A percentile compares a stretch with the other conserved stretches of the same genome.
Conservation (phyloP, 2,888 invertebrate genomes). For the Lasioglossum morio region DNA sequence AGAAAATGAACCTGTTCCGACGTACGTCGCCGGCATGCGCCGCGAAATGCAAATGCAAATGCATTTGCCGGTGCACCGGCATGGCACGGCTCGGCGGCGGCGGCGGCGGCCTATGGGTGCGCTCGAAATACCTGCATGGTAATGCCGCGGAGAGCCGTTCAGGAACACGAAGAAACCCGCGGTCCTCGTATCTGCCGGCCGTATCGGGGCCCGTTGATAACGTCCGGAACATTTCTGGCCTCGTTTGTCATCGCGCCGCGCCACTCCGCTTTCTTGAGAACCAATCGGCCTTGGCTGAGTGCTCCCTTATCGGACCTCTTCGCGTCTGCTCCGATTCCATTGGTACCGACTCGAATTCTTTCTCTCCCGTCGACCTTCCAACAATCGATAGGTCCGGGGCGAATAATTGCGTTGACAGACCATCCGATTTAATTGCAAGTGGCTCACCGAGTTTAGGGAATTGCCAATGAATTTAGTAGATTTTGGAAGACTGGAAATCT, state of each 20-base stretch:
- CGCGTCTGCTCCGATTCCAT: not conserved
- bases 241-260: constrained; percentile 65
- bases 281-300: constrained; percentile 23
- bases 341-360: not conserved
- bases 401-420: not conserved
- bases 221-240: constrained; percentile 65
- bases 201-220: constrained; percentile 63
- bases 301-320: constrained; percentile 15
- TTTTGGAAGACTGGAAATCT: not conserved
- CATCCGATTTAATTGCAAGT: not conserved
- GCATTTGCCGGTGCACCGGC: constrained; percentile 20
- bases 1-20: constrained; percentile 70
- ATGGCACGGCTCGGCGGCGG: not conserved
- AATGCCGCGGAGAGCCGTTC: constrained; percentile 34
- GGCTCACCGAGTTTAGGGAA: not conserved
- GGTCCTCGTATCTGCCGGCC: constrained; percentile 60
- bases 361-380: not conserved
- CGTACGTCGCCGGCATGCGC: constrained; percentile 53
- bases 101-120: constrained; percentile 31
- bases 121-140: constrained; percentile 55
- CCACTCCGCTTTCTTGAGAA: not conserved
- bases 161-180: constrained; percentile 56
- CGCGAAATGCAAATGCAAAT: constrained; percentile 60
- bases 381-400: not conserved
- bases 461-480: not conserved